Base-by-base conservation (phyloP, 2,113 vertebrate species). In the Gallinago paraguaiae region DNA sequence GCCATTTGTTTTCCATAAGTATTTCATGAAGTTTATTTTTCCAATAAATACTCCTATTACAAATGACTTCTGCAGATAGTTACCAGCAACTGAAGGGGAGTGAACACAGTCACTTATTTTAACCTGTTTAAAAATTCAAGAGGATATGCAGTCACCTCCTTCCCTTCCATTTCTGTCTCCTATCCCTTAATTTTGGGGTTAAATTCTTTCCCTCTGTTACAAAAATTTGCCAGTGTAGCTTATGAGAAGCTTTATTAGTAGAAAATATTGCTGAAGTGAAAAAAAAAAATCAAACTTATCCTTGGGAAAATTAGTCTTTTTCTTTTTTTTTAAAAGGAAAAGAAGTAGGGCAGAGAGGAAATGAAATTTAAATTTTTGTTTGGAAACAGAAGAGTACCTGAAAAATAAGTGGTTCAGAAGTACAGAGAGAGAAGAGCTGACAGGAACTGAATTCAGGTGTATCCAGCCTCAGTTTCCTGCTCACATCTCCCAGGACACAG, bases 21-120 rank as follows among this genome's bases (percentile, higher is more conserved):
- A 67, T 46, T 95, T 65, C 11, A 50, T 91, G 63, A 69, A 90
- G 87, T 91, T 93, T 88, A 65, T 88, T 96, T 90, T 94, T 63
- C 54, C 71, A 85, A 70, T 82, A 85, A 95, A 92, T 54, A 70
- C 72, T 85, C 50, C 43, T 63, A 50, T 50, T 67, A 27, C 37
- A 93, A 95, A 86, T 68, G 69, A 65, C 28, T 75, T 68, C 81
- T 83, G 89, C 51, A 48, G 76, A 78, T 86, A 84, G 86, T 94
- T 93, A 93, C 51, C 60, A 83, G 80, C 43, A 84, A 37, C n/a
- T 50, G 17, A 46, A 74, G 22, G 25, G 17, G 31, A 77, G 43
- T 46, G n/a, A 94, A 89, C 72, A 79, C 33, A 64, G 53, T 53
- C 53, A n/a, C 33, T 95, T 33, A 64, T 16, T 74, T 56, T 22